Base-by-base conservation (phyloP, 1,140 invertebrate genomes). In the Drosophila repletoides region DNA sequence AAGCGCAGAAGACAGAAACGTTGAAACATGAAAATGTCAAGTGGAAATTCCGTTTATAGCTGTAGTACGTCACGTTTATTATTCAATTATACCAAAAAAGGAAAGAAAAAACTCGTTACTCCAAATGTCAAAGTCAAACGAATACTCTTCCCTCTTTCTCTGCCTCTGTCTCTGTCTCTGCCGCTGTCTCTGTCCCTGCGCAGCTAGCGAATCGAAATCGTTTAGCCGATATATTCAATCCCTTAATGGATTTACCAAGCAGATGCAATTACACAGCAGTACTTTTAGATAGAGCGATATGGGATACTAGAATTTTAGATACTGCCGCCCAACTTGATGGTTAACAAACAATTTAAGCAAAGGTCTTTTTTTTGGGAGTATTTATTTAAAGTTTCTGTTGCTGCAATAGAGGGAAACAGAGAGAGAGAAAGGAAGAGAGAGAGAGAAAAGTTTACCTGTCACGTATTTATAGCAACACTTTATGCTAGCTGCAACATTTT, bases 51-150 rank as follows among this genome's bases (percentile, higher is more conserved):
- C 49, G 67, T 76, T 80, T 71, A 26, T 34, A 59, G 34, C 24
- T 51, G 70, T n/a, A n/a, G n/a, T n/a, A n/a, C 48, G 53, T 52
- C 19, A 36, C 56, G 46, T 60, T 80, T 76, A 64, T 51, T 81
- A 81, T 80, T 81, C 56, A 76, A 80, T 81, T 80, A 81, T 58
- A 69, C 29, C 26, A 56, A 53, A 43, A 26, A 21, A 28, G 14
- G 12, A 2, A 19, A 48, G n/a, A 10, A 15, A 33, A 10, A 21
- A 31, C 7, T 48, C 28, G n/a, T 14, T 48, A n/a, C 45, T 19
- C n/a, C n/a, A 12, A 31, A 14, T 46, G 36, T 21, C 6, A 6
- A n/a, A 40, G 51, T 41, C 26, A 55, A 41, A 41, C 36, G 36
- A 48, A 29, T 21, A n/a, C n/a, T n/a, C n/a, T n/a, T n/a, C n/a